Base-by-base conservation (phyloP, 1,140 invertebrate genomes). In the Delia radicum region DNA sequence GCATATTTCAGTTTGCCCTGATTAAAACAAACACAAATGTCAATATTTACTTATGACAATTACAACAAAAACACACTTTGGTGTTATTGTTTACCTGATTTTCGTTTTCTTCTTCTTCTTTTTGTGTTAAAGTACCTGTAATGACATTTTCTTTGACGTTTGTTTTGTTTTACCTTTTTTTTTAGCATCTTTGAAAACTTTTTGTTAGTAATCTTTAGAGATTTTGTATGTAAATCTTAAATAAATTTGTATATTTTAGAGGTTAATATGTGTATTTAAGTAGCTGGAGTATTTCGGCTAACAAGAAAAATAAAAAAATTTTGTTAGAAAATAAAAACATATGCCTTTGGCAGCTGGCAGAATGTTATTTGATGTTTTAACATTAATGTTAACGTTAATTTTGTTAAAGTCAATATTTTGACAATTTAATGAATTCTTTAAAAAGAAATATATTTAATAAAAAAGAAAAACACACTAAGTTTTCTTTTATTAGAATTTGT, bases 201-300 rank as follows among this genome's bases (percentile, higher is more conserved):
- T 18, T 55, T 55, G 48, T 24, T 55, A 18, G 18, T 55, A 55
- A 55, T 55, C 48, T 55, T 55, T 55, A 55, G 48, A 55, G 48
- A 55, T 55, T 55, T 55, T 55, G n/a, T 18, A 55, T 55, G 48
- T 55, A 55, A 55, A 55, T 55, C 48, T 55, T 55, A 55, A 55
- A 55, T 55, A 55, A 55, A 55, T 55, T 55, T 21, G 7, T 21
- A 7, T 55, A 24, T 21, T 18, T 18, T 18, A 21, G 3, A 18
- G 5, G n/a, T n/a, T n/a, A 55, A 18, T 24, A 21, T 18, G n/a
- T 55, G 48, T 21, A 21, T 21, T 55, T 55, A 55, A 55, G 21
- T 55, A 55, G 48, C 48, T 55, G 18, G 15, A 10, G 48, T n/a
- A 55, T 18, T n/a, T 55, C 24, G 48, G 48, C 48, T 55, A 55